phyloP scores from a whole-genome alignment of 2,888 invertebrate species.

The Apamea anceps region DNA sequence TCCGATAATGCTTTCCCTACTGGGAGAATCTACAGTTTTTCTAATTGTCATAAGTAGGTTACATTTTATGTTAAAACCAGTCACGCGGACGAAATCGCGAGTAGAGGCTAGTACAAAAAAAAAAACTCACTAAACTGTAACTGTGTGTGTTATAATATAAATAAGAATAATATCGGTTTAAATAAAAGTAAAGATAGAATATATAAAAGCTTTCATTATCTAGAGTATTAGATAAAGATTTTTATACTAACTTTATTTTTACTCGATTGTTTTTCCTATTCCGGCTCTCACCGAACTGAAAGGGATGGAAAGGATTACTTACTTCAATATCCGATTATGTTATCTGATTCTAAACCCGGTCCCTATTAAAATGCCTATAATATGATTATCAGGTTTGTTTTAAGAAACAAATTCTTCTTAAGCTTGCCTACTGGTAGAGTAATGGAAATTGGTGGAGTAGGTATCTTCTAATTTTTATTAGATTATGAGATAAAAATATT shows the following conservation, averaged over 20 bases:
- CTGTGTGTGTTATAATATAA: background rate
- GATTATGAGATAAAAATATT: background rate
- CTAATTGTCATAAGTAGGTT: background rate
- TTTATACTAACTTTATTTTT: constrained; percentile 29
- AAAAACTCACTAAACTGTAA: no score
- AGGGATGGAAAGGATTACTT: constrained; percentile 41
- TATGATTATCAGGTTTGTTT: constrained; percentile 7
- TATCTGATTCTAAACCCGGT: constrained; percentile 14
- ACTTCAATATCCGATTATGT: constrained; percentile 51
- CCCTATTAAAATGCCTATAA: constrained; percentile 17
- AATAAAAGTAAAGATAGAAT: background rate
- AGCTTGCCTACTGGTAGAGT: background rate
- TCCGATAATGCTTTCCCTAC: background rate
- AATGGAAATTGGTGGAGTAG: background rate
- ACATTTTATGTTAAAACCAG: background rate
- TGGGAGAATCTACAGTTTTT: background rate
- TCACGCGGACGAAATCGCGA: background rate
- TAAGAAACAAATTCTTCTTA: background rate
- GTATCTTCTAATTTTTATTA: no score
- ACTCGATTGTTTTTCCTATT: constrained; percentile 43
- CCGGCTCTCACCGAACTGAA: constrained; percentile 9
- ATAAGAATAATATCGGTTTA: background rate
- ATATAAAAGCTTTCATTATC: background rate
- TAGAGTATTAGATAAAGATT: background rate
- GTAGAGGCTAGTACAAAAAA: no score